Base-by-base conservation (phyloP, 2,797 vertebrate genomes). In the Aplochiton taeniatus region DNA sequence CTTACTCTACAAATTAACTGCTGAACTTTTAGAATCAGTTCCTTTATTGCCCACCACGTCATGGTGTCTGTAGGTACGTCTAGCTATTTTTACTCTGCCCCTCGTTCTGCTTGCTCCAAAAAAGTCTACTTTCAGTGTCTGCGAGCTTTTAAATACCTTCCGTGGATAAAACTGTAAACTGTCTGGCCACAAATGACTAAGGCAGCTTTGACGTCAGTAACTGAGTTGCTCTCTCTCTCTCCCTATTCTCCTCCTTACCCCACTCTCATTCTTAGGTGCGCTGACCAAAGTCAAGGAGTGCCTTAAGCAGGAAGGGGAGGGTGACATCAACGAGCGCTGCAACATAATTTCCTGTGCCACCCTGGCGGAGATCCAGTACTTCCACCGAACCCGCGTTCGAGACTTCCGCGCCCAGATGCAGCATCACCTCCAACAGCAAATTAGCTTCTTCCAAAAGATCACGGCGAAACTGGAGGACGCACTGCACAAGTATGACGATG, bases 281-380 rank as follows among this genome's bases (percentile, higher is more conserved):
- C 91, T 99, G 83, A 97, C 96, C 81, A 99, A 99, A 91, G 97
- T 99, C 66, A 98, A 95, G 89, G 98, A 99, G 86, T 98, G 96
- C 84, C 95, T 94, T 62, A 93, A 97, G 71, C 88, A 90, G 66
- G 92, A 95, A 9, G 94, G 94, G 73, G 92, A 92, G 0, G 91
- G 90, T 0, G 95, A 94, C 53, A 95, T 99, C 77, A 93, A 94
- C 17, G 92, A 96, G 72, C 97, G 96, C 81, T 98, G 96, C 89
- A 98, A 98, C 91, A 96, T 97, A 76, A 98, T 99, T 70, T 98
- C 97, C 72, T 98, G 95, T 31, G 96, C 96, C 13, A 99, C 97
- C 5, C 87, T 98, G 72, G 96, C 97, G 0, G 97, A 99, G 93
- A 97, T 98, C 80, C 96, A 99, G 83, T 95, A 99, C 85, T 99